Base-by-base conservation (phyloP, 1,140 invertebrate species). In the Zaprionus ghesquierei region DNA sequence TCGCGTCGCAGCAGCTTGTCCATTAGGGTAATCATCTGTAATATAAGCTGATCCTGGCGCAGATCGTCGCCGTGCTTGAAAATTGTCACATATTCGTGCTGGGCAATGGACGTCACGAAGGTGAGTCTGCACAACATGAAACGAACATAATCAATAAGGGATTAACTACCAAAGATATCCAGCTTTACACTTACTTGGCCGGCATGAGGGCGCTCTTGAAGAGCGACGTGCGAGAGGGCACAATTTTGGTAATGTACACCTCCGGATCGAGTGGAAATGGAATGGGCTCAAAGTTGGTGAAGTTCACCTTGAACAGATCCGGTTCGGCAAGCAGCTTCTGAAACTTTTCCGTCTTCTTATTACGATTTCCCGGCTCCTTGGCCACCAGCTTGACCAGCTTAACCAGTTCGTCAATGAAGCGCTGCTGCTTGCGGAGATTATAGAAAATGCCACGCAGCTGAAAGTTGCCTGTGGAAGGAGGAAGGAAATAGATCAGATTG, bases 61-160 rank as follows among this genome's bases (percentile, higher is more conserved):
- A 99, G 92, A 93, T 99, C 99, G 93, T 99, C 99, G 1, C 99
- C 99, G 89, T 98, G 95, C 93, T 99, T 99, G 92, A 99, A 99
- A 75, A 99, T 99, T 0, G 98, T 97, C 13, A 98, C 96, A 93
- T 99, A 99, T 91, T 98, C 97, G 31, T 96, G 95, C 54, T 95
- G 94, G 0, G 94, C 82, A 25, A 91, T 94, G 0, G 97, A 98
- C 0, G 91, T 92, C 15, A 96, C 93, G 92, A 99, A 99, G 3
- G 97, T 97, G 20, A 99, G 72, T 55, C 91, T 92, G 35, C 0
- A 12, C 60, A n/a, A 33, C 2, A 27, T 0, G 35, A 10, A 5
- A 35, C 2, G 33, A 35, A 5, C 33, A n/a, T 0, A 6, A 41
- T 3, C 6, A 41, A 41, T n/a, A 15, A 6, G 6, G 2, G 2